These are phyloP conservation scores for Drosophila arawakana DNA, from an alignment of 1,140 invertebrate species.

Conservation along the genomic window DNA sequence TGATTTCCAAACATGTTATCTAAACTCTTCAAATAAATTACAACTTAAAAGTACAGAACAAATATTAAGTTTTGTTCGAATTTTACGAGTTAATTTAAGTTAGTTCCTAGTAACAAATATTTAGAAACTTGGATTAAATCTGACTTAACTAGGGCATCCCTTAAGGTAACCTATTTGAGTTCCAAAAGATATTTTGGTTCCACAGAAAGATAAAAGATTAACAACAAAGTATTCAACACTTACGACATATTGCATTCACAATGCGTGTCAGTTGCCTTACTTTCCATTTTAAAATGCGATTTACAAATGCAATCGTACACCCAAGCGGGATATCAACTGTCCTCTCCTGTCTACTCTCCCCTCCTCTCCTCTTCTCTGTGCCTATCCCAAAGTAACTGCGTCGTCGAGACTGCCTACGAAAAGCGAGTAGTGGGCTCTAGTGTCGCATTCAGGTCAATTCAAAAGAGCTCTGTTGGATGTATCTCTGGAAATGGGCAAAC, in stretches of 20 bases:
- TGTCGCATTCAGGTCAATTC: conserved; percentile 31
- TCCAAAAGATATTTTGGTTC: not conserved
- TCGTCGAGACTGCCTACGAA: conserved; percentile 38
- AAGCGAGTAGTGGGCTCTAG: conserved; percentile 28
- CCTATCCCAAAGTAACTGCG: not conserved
- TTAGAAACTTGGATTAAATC: too few relatives aligned
- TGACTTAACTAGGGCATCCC: too few relatives aligned
- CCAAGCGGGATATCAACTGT: conserved; percentile 52
- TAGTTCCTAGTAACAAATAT: too few relatives aligned
- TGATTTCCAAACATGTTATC: too few relatives aligned
- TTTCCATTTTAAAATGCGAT: conserved; percentile 43
- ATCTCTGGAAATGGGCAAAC: conserved; percentile 2
- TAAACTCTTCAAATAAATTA: too few relatives aligned
- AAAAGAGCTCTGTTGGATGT: conserved; percentile 8
- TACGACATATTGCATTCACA: conserved; percentile 12
- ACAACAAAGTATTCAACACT: not conserved
- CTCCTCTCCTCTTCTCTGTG: too few relatives aligned
- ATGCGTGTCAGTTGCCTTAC: conserved; percentile 35
- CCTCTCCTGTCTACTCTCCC: conserved; percentile 10
- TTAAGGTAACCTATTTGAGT: not conserved
- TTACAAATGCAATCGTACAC: conserved; percentile 57
- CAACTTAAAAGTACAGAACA: too few relatives aligned
- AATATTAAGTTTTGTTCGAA: too few relatives aligned
- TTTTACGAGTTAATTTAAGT: too few relatives aligned
- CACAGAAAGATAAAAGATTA: conserved; percentile 8